Conservation (phyloP, 2,113 vertebrate species). For the Cromileptes altivelis region DNA sequence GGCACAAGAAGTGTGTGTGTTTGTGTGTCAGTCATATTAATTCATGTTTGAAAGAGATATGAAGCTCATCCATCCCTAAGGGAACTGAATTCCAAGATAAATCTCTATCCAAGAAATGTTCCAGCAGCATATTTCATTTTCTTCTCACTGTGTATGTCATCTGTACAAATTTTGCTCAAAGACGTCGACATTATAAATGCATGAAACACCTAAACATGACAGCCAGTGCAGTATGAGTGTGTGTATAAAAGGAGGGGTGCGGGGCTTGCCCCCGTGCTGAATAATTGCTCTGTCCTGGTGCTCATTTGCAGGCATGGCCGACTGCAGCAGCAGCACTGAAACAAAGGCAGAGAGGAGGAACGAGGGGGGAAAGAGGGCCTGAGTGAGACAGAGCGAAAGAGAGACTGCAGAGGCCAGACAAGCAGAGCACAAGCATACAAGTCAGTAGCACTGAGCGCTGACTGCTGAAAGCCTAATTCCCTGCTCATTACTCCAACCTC, state of each 20-base stretch:
- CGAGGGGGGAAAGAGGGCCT: not conserved
- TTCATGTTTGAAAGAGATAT: slow-evolving; percentile 62
- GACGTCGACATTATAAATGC: slow-evolving; percentile 24
- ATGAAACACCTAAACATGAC: slow-evolving; percentile 35
- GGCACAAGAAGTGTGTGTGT: slow-evolving; percentile 24
- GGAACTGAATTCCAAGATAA: slow-evolving; percentile 39
- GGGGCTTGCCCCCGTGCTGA: slow-evolving; percentile 61
- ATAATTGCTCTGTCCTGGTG: slow-evolving; percentile 74
- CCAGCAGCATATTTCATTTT: slow-evolving; percentile 24
- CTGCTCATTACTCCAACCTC: slow-evolving; percentile 48
- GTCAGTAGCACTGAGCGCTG: slow-evolving; percentile 9
- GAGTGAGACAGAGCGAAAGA: slow-evolving; percentile 1
- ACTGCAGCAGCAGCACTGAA: slow-evolving; percentile 66
- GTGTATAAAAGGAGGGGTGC: slow-evolving; percentile 30
- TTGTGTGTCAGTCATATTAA: slow-evolving; percentile 41
- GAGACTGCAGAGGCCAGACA: slow-evolving; percentile 46
- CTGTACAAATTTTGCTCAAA: not conserved
- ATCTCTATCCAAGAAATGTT: slow-evolving; percentile 47
- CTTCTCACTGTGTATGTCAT: slow-evolving; percentile 9
- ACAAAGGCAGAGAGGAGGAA: slow-evolving; percentile 67
- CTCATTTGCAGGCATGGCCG: slow-evolving; percentile 81
- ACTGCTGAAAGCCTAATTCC: slow-evolving; percentile 42
- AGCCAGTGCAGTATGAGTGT: slow-evolving; percentile 1
- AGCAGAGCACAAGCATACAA: slow-evolving; percentile 9
- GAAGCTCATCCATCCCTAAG: slow-evolving; percentile 41